These are phyloP conservation scores for Xiphophorus maculatus DNA, from an alignment of 2,113 vertebrate species.

Conservation along the genomic window DNA sequence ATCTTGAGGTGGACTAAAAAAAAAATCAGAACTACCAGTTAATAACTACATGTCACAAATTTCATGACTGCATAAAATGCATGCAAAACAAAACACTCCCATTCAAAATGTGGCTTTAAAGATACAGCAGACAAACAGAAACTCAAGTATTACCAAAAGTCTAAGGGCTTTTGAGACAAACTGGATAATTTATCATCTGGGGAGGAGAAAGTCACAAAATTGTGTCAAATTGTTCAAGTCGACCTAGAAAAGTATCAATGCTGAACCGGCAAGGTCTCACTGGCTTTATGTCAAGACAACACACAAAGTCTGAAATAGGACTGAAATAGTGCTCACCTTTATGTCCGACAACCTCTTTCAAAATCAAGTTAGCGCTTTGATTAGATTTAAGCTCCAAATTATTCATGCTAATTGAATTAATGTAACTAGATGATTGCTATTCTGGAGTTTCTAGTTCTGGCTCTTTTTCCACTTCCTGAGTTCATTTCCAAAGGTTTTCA, in stretches of 20 bases:
- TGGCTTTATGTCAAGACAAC: neutral
- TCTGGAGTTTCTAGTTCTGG: neutral
- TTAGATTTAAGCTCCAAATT: neutral
- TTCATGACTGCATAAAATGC: neutral
- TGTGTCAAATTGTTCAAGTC: too few relatives aligned
- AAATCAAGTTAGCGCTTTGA: neutral
- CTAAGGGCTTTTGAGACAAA: too few relatives aligned
- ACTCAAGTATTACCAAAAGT: too few relatives aligned
- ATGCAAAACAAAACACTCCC: neutral
- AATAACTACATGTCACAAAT: neutral
- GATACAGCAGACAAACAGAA: neutral
- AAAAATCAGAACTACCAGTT: neutral
- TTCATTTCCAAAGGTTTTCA: neutral
- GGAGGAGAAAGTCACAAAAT: too few relatives aligned
- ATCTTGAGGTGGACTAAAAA: neutral
- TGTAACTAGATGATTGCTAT: neutral
- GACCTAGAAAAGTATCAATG: too few relatives aligned
- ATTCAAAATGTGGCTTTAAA: neutral
- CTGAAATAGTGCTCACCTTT: neutral
- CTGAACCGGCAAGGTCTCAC: neutral
- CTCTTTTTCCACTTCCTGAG: neutral
- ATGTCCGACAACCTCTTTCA: neutral
- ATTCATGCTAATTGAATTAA: neutral
- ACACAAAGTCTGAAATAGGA: neutral
- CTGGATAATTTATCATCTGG: too few relatives aligned